phyloP scores from a whole-genome alignment of 92 coral and sea anemone species.

The Epizoanthus stellaris region DNA sequence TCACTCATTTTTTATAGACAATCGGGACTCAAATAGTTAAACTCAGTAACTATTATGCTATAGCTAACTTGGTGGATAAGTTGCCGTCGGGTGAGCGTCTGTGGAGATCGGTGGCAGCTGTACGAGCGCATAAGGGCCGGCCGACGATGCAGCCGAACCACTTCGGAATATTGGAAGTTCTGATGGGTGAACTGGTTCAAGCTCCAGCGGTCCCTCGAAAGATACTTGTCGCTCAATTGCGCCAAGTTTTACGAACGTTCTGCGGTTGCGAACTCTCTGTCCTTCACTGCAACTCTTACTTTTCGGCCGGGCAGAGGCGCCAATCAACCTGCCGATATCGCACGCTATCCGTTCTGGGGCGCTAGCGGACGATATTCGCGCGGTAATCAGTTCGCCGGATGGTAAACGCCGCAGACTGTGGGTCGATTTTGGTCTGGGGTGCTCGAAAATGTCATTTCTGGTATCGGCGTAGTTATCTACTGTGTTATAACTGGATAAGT shows the following conservation, averaged over 20 bases:
- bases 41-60: background rate
- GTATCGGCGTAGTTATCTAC: slow-evolving; percentile 57
- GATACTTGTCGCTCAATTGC: slow-evolving; percentile 60
- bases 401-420: slow-evolving; percentile 53
- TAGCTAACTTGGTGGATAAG: slow-evolving; percentile 58
- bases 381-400: slow-evolving; percentile 56
- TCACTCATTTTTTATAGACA: too few relatives aligned
- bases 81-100: slow-evolving; percentile 48
- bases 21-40: background rate
- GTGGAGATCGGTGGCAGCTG: slow-evolving; percentile 91
- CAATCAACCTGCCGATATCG: slow-evolving; percentile 50
- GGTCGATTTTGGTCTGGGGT: slow-evolving; percentile 71
- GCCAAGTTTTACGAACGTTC: slow-evolving; percentile 71
- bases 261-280: background rate
- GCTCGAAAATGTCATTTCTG: slow-evolving; percentile 30
- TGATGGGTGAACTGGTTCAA: slow-evolving; percentile 79
- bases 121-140: slow-evolving; percentile 76
- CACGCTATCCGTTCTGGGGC: slow-evolving; percentile 68
- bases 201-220: slow-evolving; percentile 68
- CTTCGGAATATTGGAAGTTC: slow-evolving; percentile 81
- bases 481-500: slow-evolving; percentile 1
- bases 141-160: slow-evolving; percentile 62
- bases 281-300: slow-evolving; percentile 28
- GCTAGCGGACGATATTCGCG: slow-evolving; percentile 76
- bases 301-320: slow-evolving; percentile 30